Conservation (phyloP, 2,113 vertebrate genomes). For the Psettodes erumei region DNA sequence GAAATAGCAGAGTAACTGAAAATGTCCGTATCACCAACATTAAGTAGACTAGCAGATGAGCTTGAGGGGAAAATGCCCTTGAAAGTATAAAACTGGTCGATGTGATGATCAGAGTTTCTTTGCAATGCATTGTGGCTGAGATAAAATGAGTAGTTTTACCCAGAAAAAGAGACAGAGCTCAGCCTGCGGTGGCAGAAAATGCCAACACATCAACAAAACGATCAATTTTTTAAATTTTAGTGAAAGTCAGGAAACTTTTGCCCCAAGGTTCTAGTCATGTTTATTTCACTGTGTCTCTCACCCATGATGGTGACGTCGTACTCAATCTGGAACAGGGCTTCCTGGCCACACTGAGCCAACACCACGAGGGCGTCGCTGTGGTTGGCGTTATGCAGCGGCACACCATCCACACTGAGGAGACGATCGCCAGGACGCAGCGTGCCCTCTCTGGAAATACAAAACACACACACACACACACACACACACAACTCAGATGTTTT, state of each 20-base stretch:
- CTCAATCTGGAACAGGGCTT: conserved; percentile 95
- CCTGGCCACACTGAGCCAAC: conserved; percentile 90
- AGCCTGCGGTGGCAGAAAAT: conserved; percentile 20
- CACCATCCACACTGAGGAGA: conserved; percentile 92
- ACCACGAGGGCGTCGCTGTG: conserved; percentile 89
- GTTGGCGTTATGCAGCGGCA: conserved; percentile 89
- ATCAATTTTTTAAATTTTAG: conserved; percentile 19
- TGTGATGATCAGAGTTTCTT: neutral
- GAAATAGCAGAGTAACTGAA: neutral
- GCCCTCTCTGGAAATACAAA: conserved; percentile 85
- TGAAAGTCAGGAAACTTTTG: neutral
- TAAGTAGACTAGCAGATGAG: neutral
- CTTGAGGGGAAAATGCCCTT: neutral
- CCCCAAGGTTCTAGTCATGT: neutral
- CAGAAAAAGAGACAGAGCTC: conserved; percentile 5
- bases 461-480: conserved; percentile 8
- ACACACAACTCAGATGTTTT: neutral
- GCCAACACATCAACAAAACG: conserved; percentile 27
- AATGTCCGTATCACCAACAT: neutral
- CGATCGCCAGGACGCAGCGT: conserved; percentile 93
- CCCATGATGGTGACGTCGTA: conserved; percentile 96
- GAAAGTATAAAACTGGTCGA: neutral
- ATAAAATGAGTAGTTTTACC: conserved; percentile 11
- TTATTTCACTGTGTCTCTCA: conserved; percentile 78
- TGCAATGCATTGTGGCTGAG: conserved; percentile 24